phyloP scores from a whole-genome alignment of 2,113 vertebrate species.

The Labeo catla region DNA sequence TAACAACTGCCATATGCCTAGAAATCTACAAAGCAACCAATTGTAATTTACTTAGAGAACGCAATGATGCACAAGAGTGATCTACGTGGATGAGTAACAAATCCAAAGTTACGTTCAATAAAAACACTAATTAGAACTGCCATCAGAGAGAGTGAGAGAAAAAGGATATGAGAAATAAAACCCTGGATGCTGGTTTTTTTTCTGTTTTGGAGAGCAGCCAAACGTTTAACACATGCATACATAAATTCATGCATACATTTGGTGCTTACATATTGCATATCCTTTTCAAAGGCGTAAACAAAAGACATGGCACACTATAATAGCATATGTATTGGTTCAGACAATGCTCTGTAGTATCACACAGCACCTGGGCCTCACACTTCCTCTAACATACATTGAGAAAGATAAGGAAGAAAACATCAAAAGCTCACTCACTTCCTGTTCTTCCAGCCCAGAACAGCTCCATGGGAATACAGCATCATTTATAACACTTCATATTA shows the following conservation, averaged over 20 bases:
- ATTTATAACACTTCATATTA: conserved; percentile 23
- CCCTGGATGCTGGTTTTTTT: conserved; percentile 46
- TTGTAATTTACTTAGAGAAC: background rate
- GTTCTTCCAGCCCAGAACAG: background rate
- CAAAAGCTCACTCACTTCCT: conserved; percentile 32
- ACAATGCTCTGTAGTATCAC: background rate
- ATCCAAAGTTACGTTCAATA: conserved; percentile 50
- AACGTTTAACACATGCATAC: background rate
- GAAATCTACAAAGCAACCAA: background rate
- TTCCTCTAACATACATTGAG: conserved; percentile 34
- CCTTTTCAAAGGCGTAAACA: background rate
- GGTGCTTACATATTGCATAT: background rate
- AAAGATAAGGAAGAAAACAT: conserved; percentile 31
- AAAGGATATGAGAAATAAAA: conserved; percentile 64
- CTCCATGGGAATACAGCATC: conserved; percentile 16
- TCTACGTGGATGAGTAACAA: conserved; percentile 36
- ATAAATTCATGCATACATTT: conserved; percentile 13
- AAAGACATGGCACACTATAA: background rate
- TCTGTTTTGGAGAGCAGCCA: conserved; percentile 40
- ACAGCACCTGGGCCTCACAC: conserved; percentile 30
- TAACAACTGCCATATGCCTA: background rate
- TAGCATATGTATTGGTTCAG: conserved; percentile 2
- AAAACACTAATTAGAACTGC: conserved; percentile 65
- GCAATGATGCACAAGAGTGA: background rate
- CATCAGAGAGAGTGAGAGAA: conserved; percentile 65